Base-by-base conservation (phyloP, 2,888 invertebrate genomes). In the Allygus modestus region DNA sequence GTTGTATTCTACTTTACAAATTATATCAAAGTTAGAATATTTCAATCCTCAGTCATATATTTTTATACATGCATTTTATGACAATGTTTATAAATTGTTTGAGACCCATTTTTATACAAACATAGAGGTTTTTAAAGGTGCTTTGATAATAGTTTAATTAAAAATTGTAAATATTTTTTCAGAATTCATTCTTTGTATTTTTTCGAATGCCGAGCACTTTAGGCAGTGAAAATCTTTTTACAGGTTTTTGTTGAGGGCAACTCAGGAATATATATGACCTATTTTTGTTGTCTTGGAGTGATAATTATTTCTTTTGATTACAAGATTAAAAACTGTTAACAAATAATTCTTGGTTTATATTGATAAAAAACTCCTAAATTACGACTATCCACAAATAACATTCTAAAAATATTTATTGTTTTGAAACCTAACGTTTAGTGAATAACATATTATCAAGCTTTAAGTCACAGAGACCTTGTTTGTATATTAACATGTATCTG, bases 31-130 rank as follows among this genome's bases (percentile, higher is more conserved):
- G 31, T 28, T 65, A 65, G 28, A 31, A 65, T 65, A 31, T 28
- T 58, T 2, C 7, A 58, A 65, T 65, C 31, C 28, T 65, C 5
- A 26, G 65, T 65, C 26, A 65, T 65, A 65, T 65, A 65, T 58
- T 65, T 65, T 65, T 65, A 65, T 65, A 65, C 65, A 65, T 28
- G 28, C 65, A 65, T 65, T 65, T 65, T 65, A 65, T 31, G 65
- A 17, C 28, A 17, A 65, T 1, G 31, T 28, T 65, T 28, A 28
- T 65, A 28, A 65, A 20, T 65, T 65, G 65, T 65, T 28, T 28
- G 65, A 65, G 31, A 15, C 65, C 65, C 31, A 15, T 65, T 65
- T 65, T 65, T 65, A 28, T 65, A 65, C 31, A 28, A 28, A 65
- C 31, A 23, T 58, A 58, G 58, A 65, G 31, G 31, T 31, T 54